Percentiles rank a stretch among this genome's conserved stretches.
phyloP scores from a whole-genome alignment of 2,113 vertebrate genomes.

The Cygnus atratus region DNA sequence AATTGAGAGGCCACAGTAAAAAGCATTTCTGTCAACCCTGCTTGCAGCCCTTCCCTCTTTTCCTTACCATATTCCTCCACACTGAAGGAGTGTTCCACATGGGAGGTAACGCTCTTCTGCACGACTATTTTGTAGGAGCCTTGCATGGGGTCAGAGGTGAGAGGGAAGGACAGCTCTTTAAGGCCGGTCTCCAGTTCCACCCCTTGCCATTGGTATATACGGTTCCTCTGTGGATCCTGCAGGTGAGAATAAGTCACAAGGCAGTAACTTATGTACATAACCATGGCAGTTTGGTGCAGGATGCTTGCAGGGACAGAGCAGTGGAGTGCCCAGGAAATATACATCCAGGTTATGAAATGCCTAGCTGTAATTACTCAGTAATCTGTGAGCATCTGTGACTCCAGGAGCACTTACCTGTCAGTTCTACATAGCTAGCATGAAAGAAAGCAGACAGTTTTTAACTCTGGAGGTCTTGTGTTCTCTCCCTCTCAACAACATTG shows the following conservation, averaged over 20 bases:
- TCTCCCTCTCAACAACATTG: background rate
- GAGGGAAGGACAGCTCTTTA: conserved; percentile 66
- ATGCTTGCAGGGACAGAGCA: background rate
- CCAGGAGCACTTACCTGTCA: background rate
- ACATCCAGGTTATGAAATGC: background rate
- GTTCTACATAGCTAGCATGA: background rate
- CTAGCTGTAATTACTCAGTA: background rate
- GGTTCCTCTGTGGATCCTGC: conserved; percentile 77
- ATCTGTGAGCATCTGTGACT: background rate
- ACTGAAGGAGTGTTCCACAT: conserved; percentile 25
- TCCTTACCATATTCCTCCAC: conserved; percentile 79
- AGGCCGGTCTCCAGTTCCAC: conserved; percentile 65
- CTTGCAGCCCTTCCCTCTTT: background rate
- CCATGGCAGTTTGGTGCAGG: background rate
- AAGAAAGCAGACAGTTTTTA: background rate
- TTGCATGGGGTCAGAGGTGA: conserved; percentile 70
- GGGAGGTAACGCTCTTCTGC: conserved; percentile 12
- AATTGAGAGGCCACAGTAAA: fast-evolving
- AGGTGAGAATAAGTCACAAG: background rate
- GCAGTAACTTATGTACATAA: background rate
- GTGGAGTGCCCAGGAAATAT: background rate
- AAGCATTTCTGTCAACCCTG: background rate
- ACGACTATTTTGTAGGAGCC: conserved; percentile 74
- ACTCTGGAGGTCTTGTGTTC: background rate
- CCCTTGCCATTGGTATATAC: conserved; percentile 72